A percentile compares a stretch with the other conserved stretches of the same genome.
Evolutionary conservation across 2,888 invertebrate genomes (phyloP).

Genomic region (Tuta absoluta): DNA sequence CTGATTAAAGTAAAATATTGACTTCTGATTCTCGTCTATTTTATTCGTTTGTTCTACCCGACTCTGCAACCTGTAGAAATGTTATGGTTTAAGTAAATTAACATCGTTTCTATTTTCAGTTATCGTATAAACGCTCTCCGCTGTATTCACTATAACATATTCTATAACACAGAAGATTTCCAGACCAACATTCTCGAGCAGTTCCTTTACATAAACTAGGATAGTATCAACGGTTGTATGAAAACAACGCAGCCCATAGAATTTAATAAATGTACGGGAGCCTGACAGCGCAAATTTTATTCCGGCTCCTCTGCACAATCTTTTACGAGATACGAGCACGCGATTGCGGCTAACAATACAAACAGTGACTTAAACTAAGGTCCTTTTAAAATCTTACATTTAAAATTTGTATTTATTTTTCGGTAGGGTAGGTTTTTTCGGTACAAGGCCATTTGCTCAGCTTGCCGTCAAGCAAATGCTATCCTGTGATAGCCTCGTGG

Average conservation of each 20-base stretch:
- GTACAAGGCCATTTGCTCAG: no score
- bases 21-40: no score
- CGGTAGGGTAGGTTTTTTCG: no score
- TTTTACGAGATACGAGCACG: slow-evolving; percentile 24
- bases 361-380: not conserved
- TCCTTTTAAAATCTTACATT: not conserved
- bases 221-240: slow-evolving; percentile 39
- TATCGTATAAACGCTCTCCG: not conserved
- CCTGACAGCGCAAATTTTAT: slow-evolving; percentile 36
- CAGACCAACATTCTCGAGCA: slow-evolving; percentile 22
- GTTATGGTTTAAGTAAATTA: not conserved
- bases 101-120: not conserved
- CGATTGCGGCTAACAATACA: not conserved
- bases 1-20: no score
- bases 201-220: slow-evolving; percentile 34
- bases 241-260: slow-evolving; percentile 47
- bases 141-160: slow-evolving; percentile 25
- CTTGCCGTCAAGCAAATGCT: no score
- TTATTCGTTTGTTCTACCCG: not conserved
- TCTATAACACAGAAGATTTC: slow-evolving; percentile 23
- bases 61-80: not conserved
- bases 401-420: not conserved
- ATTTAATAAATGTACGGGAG: slow-evolving; percentile 50
- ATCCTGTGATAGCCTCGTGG: no score
- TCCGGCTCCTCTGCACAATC: slow-evolving; percentile 39